Percentiles rank a stretch among this genome's conserved stretches.
phyloP scores from a whole-genome alignment of 2,888 invertebrate genomes.

The Agonopterix alstromeriana region DNA sequence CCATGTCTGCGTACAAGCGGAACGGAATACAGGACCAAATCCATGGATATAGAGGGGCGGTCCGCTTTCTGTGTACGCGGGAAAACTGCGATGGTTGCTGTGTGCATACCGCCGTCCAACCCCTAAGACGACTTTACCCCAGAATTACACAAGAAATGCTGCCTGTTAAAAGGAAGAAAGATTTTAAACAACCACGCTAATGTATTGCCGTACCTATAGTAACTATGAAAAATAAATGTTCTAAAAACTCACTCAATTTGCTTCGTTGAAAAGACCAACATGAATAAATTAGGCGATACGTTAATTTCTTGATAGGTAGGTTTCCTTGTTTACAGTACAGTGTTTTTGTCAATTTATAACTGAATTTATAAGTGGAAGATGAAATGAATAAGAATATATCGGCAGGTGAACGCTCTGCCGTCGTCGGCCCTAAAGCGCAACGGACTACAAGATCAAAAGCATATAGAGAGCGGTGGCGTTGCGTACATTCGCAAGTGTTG shows the following conservation, averaged over 20 bases:
- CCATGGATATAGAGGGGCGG: conserved; percentile 59
- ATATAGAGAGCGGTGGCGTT: conserved; percentile 52
- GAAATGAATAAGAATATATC: conserved; percentile 14
- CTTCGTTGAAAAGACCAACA: not conserved
- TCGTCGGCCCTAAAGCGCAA: conserved; percentile 60
- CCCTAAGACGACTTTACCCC: conserved; percentile 37
- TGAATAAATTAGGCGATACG: no score
- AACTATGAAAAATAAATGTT: no score
- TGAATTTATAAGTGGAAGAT: not conserved
- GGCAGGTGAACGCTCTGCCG: conserved; percentile 55
- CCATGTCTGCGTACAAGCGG: conserved; percentile 49
- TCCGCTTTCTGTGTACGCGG: conserved; percentile 46
- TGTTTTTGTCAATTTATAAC: not conserved
- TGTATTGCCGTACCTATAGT: no score
- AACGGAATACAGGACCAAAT: conserved; percentile 67
- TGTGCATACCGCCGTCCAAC: conserved; percentile 47
- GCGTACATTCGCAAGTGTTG: conserved; percentile 58
- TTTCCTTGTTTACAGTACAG: not conserved
- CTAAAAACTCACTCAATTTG: no score
- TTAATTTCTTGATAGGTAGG: no score
- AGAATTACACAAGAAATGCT: conserved; percentile 50
- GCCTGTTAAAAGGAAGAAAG: conserved; percentile 36
- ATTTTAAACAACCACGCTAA: conserved; percentile 21
- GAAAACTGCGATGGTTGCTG: conserved; percentile 20
- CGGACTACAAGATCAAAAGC: conserved; percentile 61